Evolutionary conservation across 2,797 vertebrate genomes (phyloP), one percentile per base, ranked within the genome.

Genomic region (Galagoides demidoff): DNA sequence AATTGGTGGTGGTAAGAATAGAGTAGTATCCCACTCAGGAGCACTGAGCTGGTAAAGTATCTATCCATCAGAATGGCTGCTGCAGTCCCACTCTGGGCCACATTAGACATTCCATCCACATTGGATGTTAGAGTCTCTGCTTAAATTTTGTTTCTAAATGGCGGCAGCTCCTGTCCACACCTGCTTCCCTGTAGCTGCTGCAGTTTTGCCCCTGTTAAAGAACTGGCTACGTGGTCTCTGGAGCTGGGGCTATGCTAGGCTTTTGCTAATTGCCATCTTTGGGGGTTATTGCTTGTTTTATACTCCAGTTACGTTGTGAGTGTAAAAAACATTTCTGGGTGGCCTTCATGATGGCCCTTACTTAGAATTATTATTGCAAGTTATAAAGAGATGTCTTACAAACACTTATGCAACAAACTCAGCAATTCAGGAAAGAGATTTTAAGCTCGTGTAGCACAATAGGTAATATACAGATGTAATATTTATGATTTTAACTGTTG

Each of bases 201-300:
- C 10, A 57, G 34, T 31, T 4, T 57, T 81, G 7, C 34, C 37
- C 57, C 22, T 81, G 0, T 20, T 66, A 66, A 43, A 61, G 25
- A 78, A 49, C 5, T 85, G 27, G 23, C 52, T 78, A 5, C 9
- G 1, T 70, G 71, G 5, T 70, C 87, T 95, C 43, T 74, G 20
- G 7, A 82, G 17, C 34, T 64, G 45, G 2, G 59, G 17, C 39
- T 22, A 70, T 5, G 9, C 8, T 13, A n/a, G 7, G 6, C 25
- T 95, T 81, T 85, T 59, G 84, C 73, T 76, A 61, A 95, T 17
- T 22, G n/a, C 82, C 37, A 70, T n/a, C 71, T 59, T n/a, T 88
- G 66, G 49, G n/a, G 5, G 20, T 68, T 90, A 64, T 57, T 59
- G 83, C 34, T n/a, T 71, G 6, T 70, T 94, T 89, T 89, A 78